phyloP scores from a whole-genome alignment of 1,140 invertebrate species.

The Meloidogyne floridensis region DNA sequence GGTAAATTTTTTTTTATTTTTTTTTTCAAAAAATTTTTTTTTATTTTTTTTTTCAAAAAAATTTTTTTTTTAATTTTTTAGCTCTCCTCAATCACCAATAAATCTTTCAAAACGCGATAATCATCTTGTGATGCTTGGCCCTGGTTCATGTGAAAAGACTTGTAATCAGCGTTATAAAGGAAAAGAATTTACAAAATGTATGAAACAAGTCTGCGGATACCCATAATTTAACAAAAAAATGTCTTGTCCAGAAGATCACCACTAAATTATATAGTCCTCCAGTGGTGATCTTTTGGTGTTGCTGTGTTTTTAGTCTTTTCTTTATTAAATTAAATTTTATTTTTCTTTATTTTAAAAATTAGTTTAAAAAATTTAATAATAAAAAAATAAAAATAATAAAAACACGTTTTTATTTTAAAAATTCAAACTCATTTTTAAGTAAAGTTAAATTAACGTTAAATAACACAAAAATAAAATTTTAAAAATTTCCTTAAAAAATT shows the following conservation, averaged over 20 bases:
- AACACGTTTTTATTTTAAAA: no score
- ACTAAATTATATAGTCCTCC: neutral
- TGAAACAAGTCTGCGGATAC: neutral
- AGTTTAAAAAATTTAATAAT: no score
- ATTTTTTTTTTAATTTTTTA: neutral
- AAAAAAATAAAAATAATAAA: no score
- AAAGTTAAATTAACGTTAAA: no score
- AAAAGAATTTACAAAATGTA: conserved; percentile 10
- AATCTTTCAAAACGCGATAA: neutral
- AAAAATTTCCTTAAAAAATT: no score
- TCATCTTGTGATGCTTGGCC: neutral
- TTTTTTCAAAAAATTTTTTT: neutral
- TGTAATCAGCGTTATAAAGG: neutral
- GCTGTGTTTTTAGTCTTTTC: neutral
- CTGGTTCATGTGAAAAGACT: neutral
- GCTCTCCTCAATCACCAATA: neutral
- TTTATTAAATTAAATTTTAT: no score
- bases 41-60: neutral
- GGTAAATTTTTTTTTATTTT: neutral
- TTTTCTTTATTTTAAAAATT: no score
- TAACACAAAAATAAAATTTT: no score
- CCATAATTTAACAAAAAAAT: neutral
- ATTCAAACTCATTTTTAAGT: no score
- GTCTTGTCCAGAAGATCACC: neutral
- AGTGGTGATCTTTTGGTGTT: neutral